phyloP scores from a whole-genome alignment of 1,140 invertebrate species.

The Conus ventricosus region DNA sequence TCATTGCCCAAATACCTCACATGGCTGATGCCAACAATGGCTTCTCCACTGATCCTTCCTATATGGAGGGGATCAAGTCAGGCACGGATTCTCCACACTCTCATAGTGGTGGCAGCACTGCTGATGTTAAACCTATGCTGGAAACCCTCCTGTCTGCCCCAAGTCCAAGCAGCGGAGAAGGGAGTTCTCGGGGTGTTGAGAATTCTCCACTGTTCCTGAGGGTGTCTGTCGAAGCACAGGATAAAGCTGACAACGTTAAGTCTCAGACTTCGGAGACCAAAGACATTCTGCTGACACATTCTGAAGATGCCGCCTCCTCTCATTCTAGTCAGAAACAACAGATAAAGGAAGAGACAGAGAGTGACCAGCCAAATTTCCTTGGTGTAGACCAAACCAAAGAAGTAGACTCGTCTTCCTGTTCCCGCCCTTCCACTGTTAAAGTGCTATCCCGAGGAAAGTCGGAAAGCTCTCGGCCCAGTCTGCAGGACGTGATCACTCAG shows the following conservation, averaged over 20 bases:
- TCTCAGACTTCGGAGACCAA: neutral
- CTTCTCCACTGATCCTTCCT: neutral
- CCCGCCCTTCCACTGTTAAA: conserved; percentile 11
- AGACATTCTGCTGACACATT: neutral
- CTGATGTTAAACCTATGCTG: conserved; percentile 21
- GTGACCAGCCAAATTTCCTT: conserved; percentile 22
- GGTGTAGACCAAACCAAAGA: conserved; percentile 13
- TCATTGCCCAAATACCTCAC: conserved; percentile 56
- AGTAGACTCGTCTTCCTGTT: neutral
- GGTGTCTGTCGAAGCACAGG: neutral
- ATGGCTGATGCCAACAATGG: conserved; percentile 35
- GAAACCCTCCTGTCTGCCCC: conserved; percentile 1
- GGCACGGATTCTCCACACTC: conserved; percentile 16
- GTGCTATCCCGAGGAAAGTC: conserved; percentile 29
- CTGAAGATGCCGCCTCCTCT: neutral
- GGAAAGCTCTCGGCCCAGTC: conserved; percentile 39
- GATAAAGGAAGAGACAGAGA: conserved; percentile 9
- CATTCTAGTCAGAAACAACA: conserved; percentile 15
- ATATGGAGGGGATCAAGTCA: conserved; percentile 27
- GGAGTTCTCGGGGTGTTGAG: neutral
- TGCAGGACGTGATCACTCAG: conserved; percentile 38
- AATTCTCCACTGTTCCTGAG: neutral
- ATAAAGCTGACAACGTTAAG: neutral
- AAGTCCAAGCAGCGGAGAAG: conserved; percentile 13
- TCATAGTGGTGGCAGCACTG: neutral